phyloP scores from a whole-genome alignment of 53 echinoderm and acorn worm species.

The Mesocentrotus franciscanus region DNA sequence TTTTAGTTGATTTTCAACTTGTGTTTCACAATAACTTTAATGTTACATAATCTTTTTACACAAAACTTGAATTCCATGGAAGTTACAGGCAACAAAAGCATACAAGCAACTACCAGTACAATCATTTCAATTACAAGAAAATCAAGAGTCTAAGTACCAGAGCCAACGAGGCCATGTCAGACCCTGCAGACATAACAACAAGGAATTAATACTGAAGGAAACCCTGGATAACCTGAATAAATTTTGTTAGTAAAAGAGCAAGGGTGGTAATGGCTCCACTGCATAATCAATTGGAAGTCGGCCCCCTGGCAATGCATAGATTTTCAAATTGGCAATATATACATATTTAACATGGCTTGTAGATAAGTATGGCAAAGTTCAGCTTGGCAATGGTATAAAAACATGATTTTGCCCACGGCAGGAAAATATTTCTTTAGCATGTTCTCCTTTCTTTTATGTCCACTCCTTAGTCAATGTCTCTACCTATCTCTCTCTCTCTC shows the following conservation, averaged over 20 bases:
- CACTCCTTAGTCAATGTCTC: neutral
- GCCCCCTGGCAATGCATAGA: neutral
- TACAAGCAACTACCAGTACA: neutral
- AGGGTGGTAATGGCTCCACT: neutral
- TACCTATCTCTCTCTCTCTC: neutral
- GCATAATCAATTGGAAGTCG: neutral
- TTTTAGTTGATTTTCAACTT: neutral
- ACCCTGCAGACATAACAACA: too few relatives aligned
- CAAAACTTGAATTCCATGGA: neutral
- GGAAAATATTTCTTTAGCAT: neutral
- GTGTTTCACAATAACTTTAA: neutral
- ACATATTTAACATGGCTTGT: neutral
- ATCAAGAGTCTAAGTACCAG: too few relatives aligned
- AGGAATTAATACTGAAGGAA: too few relatives aligned
- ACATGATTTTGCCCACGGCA: neutral
- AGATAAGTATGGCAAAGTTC: neutral
- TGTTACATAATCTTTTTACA: neutral
- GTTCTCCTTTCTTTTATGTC: neutral
- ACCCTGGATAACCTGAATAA: neutral
- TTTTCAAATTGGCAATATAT: neutral
- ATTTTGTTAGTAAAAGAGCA: neutral
- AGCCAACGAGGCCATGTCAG: too few relatives aligned
- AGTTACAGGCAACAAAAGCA: neutral
- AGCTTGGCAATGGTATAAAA: neutral
- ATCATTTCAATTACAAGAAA: too few relatives aligned